Base-by-base conservation (phyloP, 2,113 vertebrate genomes). In the Pollachius pollachius region DNA sequence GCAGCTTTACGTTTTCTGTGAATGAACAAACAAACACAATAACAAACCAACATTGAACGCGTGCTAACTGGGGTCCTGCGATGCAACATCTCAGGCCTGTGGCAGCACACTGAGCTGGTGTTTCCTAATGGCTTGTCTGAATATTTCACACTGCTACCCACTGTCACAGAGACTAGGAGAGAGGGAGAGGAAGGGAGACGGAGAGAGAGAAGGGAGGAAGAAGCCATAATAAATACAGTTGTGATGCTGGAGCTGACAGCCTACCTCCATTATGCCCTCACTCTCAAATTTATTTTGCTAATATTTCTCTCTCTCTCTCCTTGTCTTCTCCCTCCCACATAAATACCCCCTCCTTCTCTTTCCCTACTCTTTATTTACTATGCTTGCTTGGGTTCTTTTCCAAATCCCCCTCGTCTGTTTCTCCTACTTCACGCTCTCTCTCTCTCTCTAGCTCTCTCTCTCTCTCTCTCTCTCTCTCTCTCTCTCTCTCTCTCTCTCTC, bases 81-180 rank as follows among this genome's bases (percentile, higher is more conserved):
- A 48, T 48, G 41, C 54, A 57, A n/a, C 54, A 16, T 57, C 17
- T 57, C 15, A n/a, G 54, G 54, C 54, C 54, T 74, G 73, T 88
- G 87, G 84, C 88, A 81, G 87, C 88, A 88, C 82, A 7, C 48
- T 37, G 48, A 73, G 74, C 59, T 25, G 59, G 56, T 74, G 71
- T 79, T 84, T 86, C 77, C 72, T 74, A 84, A 75, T 81, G 80
- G 72, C 79, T 69, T 74, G 6, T 74, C 81, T 87, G 84, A 88
- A 90, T 89, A 87, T 90, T 88, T 89, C 83, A 88, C 85, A 63
- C 68, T 27, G 75, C 69, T 60, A 56, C 72, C 83, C 16, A 67
- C 83, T 82, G 59, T 72, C 71, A 78, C 76, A 85, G 79, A 72
- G 75, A 71, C 41, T 69, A 79, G 58, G 18, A 17, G 12, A 8